Conservation (phyloP, 1,140 invertebrate species). For the Magallana angulata region DNA sequence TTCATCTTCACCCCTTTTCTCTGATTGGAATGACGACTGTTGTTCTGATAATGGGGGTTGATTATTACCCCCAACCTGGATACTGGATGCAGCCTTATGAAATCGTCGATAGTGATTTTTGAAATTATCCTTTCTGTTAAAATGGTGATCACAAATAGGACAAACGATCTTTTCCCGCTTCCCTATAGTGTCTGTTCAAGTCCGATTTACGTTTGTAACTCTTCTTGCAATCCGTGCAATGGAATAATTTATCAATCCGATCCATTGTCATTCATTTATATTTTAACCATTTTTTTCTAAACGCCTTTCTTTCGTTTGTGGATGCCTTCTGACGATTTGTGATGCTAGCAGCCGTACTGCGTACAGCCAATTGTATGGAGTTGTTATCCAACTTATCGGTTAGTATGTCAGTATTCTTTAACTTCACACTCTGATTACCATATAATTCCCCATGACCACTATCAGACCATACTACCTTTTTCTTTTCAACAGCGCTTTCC, state of each 20-base stretch:
- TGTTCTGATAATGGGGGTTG: no score
- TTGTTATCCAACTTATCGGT: no score
- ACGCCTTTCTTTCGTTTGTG: neutral
- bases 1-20: neutral
- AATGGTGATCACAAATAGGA: neutral
- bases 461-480: no score
- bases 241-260: neutral
- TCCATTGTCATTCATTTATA: neutral
- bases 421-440: no score
- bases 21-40: neutral
- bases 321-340: neutral
- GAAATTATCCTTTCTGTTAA: neutral
- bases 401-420: no score
- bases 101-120: slow-evolving; percentile 7
- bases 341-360: neutral
- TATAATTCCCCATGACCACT: no score
- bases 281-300: neutral
- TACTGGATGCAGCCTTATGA: neutral
- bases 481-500: no score
- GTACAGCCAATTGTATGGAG: neutral
- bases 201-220: slow-evolving; percentile 20
- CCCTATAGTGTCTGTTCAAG: slow-evolving; percentile 3
- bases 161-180: neutral
- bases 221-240: neutral
- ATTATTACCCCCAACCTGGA: neutral